phyloP scores from a whole-genome alignment of 2,797 vertebrate species.

The Sebastes itinus region DNA sequence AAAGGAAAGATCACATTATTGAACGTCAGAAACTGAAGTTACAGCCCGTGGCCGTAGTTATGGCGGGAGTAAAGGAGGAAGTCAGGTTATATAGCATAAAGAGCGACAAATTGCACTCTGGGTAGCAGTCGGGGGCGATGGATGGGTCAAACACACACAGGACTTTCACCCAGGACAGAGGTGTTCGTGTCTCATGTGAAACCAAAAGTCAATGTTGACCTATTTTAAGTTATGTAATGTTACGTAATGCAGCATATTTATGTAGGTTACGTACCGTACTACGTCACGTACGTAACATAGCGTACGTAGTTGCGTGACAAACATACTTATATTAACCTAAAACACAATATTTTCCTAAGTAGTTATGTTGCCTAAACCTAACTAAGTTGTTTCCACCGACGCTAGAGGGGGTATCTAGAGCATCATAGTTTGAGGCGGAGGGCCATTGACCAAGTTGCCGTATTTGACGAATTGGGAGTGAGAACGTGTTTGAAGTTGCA shows the following conservation, averaged over 20 bases:
- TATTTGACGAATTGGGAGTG: neutral
- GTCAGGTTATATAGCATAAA: neutral
- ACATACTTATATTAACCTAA: neutral
- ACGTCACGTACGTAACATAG: no score
- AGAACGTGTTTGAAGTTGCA: neutral
- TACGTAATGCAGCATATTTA: neutral
- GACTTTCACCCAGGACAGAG: neutral
- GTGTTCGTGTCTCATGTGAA: neutral
- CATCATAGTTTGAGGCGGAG: fast-evolving
- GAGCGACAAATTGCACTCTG: neutral
- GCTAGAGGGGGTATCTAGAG: neutral
- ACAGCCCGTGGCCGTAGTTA: neutral
- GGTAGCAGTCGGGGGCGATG: neutral
- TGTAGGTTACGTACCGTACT: no score
- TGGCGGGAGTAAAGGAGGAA: neutral
- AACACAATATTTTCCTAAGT: neutral
- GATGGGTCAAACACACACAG: neutral
- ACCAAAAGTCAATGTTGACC: neutral
- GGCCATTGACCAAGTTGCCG: neutral
- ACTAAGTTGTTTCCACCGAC: neutral
- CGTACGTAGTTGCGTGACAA: no score
- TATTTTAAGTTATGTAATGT: neutral
- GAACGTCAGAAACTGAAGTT: neutral
- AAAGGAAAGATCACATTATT: neutral
- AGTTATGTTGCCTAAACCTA: neutral